Conservation (phyloP, 2,113 vertebrate genomes). For the Tonatia bakeri region DNA sequence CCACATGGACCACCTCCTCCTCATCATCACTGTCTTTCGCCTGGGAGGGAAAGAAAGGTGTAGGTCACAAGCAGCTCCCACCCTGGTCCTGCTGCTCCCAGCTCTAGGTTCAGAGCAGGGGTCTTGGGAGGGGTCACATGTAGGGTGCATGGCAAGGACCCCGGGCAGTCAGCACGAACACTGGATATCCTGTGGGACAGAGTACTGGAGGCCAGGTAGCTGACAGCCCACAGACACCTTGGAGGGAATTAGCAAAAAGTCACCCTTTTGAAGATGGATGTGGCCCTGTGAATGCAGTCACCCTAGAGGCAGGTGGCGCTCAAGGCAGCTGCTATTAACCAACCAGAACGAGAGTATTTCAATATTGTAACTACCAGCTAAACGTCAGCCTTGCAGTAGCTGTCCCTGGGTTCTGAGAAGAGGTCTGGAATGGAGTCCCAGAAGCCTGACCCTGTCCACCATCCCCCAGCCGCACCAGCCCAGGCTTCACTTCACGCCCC, state of each 20-base stretch:
- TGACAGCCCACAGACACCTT: not conserved
- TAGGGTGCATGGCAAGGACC: not conserved
- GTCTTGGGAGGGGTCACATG: not conserved
- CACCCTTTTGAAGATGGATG: not conserved
- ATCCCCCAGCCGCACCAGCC: not conserved
- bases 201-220: not conserved
- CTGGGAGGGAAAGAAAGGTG: conserved; percentile 72
- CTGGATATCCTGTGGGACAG: not conserved
- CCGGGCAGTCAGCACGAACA: not conserved
- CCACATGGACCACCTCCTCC: conserved; percentile 94
- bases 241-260: not conserved
- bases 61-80: not conserved
- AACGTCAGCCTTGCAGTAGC: not conserved
- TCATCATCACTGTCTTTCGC: conserved; percentile 97
- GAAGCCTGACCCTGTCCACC: not conserved
- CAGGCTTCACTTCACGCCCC: not conserved
- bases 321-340: not conserved
- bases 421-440: not conserved
- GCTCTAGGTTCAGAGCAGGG: not conserved
- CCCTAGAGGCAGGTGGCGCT: not conserved
- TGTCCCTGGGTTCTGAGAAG: not conserved
- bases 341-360: not conserved
- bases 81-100: not conserved
- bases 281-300: not conserved
- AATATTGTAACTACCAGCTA: not conserved